Conservation (phyloP, 2,113 vertebrate species). For the Picathartes gymnocephalus region DNA sequence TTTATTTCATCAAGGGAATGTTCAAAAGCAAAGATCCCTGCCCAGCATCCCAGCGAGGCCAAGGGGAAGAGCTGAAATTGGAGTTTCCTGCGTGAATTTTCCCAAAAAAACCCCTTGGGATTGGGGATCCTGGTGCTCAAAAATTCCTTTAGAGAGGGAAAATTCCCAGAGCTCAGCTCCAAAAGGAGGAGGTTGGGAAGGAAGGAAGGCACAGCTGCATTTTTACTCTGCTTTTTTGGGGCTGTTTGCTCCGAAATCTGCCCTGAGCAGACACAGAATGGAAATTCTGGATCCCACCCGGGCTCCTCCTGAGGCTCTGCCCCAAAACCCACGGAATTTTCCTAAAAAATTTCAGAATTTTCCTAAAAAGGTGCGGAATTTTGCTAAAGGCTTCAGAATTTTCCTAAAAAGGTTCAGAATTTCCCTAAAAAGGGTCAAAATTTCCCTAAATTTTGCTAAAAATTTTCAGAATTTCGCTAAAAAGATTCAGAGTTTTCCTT, state of each 20-base stretch:
- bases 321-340: background rate
- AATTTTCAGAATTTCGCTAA: too few species aligned
- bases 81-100: background rate
- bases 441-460: too few species aligned
- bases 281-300: too few species aligned
- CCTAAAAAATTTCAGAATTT: too few species aligned
- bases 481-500: too few species aligned
- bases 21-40: background rate
- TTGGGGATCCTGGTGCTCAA: background rate
- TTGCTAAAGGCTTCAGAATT: too few species aligned
- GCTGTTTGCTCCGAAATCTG: background rate
- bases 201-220: background rate
- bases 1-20: background rate
- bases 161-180: background rate
- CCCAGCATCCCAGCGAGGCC: fast-evolving
- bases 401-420: too few species aligned
- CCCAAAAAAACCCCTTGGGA: background rate
- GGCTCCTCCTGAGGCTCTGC: background rate
- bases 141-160: background rate
- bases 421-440: too few species aligned
- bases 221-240: background rate
- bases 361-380: too few species aligned
- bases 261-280: background rate
- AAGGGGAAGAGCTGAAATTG: fast-evolving
- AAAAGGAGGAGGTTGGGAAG: too few species aligned